phyloP scores from a whole-genome alignment of 2,888 invertebrate species.

The Steinernema hermaphroditum region DNA sequence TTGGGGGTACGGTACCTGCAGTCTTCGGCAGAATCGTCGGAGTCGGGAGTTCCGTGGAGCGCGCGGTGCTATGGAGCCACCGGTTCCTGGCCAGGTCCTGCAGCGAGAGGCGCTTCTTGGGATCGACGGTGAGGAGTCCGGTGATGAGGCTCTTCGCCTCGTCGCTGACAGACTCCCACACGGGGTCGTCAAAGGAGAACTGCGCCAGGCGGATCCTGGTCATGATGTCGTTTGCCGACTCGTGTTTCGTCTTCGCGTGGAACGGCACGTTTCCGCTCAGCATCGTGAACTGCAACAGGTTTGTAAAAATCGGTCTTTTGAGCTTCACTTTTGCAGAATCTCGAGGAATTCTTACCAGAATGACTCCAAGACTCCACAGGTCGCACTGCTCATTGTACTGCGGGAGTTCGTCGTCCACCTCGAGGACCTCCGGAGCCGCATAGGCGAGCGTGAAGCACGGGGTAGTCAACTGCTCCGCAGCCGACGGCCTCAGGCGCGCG shows the following conservation, averaged over 20 bases:
- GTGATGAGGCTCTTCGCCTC: slow-evolving; percentile 78
- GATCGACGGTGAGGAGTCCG: slow-evolving; percentile 79
- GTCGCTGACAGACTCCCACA: slow-evolving; percentile 77
- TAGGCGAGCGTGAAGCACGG: slow-evolving; percentile 93
- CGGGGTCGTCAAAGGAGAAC: slow-evolving; percentile 75
- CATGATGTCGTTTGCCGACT: slow-evolving; percentile 78
- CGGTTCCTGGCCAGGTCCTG: slow-evolving; percentile 73
- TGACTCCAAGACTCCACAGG: slow-evolving; percentile 92
- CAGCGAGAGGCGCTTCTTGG: slow-evolving; percentile 76
- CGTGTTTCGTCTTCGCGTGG: slow-evolving; percentile 74
- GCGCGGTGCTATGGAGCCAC: slow-evolving; percentile 72
- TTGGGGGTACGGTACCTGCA: slow-evolving; percentile 47
- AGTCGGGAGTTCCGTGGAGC: slow-evolving; percentile 64
- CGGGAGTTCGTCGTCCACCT: slow-evolving; percentile 69
- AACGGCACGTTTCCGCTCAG: slow-evolving; percentile 86
- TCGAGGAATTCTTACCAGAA: slow-evolving; percentile 75
- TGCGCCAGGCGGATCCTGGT: slow-evolving; percentile 79
- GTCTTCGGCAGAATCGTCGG: slow-evolving; percentile 61
- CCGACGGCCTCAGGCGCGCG: slow-evolving; percentile 75
- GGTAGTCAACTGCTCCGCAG: slow-evolving; percentile 71
- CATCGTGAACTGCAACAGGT: slow-evolving; percentile 75
- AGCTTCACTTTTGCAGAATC: neutral
- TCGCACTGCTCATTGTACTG: slow-evolving; percentile 88
- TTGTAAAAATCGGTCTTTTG: slow-evolving; percentile 29
- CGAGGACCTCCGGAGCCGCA: slow-evolving; percentile 90